These are phyloP conservation scores for Drosophila sproati DNA, from an alignment of 1,140 invertebrate species.

Conservation along the genomic window DNA sequence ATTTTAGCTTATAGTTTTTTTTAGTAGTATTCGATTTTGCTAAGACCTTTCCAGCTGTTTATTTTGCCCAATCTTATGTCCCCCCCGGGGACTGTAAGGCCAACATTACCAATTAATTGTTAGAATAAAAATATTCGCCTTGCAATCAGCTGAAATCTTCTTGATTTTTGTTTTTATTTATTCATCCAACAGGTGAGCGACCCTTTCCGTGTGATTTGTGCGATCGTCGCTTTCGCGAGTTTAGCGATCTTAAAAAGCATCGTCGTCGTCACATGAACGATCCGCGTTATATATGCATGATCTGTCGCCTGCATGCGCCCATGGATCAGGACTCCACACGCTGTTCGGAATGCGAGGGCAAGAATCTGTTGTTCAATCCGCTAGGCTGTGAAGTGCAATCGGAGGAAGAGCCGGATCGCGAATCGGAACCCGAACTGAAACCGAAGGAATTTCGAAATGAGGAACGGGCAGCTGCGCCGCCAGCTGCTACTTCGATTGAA, in stretches of 20 bases:
- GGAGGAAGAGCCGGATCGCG: constrained; percentile 7
- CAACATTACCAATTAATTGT: too few relatives aligned
- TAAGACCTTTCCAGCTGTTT: too few relatives aligned
- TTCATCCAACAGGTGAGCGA: constrained; percentile 69
- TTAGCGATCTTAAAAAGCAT: constrained; percentile 85
- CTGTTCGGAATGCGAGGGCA: constrained; percentile 70
- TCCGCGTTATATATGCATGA: constrained; percentile 87
- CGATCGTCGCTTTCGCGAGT: constrained; percentile 86
- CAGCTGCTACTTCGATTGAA: neutral
- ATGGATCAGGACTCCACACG: constrained; percentile 73
- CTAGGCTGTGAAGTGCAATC: constrained; percentile 13
- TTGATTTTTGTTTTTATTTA: neutral
- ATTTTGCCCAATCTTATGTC: too few relatives aligned
- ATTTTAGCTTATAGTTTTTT: too few relatives aligned
- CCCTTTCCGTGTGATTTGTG: constrained; percentile 85
- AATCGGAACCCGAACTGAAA: neutral
- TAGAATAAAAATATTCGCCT: neutral
- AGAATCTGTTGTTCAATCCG: constrained; percentile 62
- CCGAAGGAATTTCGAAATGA: neutral
- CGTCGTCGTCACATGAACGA: constrained; percentile 86
- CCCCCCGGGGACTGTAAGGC: too few relatives aligned
- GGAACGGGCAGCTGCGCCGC: neutral
- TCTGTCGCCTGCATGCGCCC: constrained; percentile 64
- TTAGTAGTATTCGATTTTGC: too few relatives aligned
- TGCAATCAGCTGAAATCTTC: neutral